Evolutionary conservation across 2,888 invertebrate species (phyloP).

Genomic region (Incurvaria masculella): DNA sequence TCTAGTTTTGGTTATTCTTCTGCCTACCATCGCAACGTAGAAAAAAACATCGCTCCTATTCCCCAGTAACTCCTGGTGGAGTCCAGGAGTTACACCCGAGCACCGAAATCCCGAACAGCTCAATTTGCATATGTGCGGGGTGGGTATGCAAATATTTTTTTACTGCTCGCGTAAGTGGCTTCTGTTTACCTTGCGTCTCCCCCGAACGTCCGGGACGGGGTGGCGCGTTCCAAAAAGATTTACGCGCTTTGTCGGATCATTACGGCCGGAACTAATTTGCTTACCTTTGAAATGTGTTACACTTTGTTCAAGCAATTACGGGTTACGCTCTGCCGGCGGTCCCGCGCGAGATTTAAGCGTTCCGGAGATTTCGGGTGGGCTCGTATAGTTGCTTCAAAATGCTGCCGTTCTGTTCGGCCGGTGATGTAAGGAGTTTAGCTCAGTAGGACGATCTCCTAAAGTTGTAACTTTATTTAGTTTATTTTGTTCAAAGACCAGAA

Average conservation of each 20-base stretch:
- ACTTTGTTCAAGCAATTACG: constrained; percentile 49
- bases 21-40: too few species aligned
- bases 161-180: constrained; percentile 22
- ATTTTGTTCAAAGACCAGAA: too few species aligned
- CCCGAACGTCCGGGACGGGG: constrained; percentile 46
- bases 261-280: constrained; percentile 57
- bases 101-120: too few species aligned
- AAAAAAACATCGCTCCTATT: too few species aligned
- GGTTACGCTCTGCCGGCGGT: constrained; percentile 12
- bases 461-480: too few species aligned
- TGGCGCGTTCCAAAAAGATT: constrained; percentile 54
- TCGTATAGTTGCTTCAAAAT: constrained; percentile 20
- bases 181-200: constrained; percentile 37
- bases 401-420: too few species aligned
- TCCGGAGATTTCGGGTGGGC: constrained; percentile 28
- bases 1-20: too few species aligned
- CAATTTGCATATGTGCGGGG: constrained; percentile 49
- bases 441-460: too few species aligned
- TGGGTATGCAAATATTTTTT: constrained; percentile 52
- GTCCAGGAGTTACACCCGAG: too few species aligned
- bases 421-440: too few species aligned
- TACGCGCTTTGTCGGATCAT: constrained; percentile 56
- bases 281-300: constrained; percentile 56
- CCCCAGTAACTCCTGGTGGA: constrained; percentile 40
- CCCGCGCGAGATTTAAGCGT: too few species aligned